These are phyloP conservation scores for Cyprinodon diabolis DNA, from an alignment of 2,797 vertebrate genomes.

Conservation along the genomic window DNA sequence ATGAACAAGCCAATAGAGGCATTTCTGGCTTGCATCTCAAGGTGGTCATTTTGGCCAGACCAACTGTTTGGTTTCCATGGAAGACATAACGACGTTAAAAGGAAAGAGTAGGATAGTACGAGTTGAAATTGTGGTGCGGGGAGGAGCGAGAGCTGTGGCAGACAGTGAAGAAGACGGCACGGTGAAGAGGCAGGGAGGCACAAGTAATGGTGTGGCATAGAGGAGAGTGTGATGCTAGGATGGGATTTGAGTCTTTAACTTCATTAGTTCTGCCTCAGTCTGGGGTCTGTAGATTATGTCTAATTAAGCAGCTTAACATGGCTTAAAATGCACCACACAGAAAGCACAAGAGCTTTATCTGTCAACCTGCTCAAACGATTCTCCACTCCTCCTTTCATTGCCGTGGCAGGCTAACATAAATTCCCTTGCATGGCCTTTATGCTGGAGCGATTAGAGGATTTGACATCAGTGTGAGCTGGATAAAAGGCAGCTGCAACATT, in stretches of 20 bases:
- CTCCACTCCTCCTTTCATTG: conserved; percentile 76
- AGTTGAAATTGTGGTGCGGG: conserved; percentile 16
- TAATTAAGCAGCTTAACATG: conserved; percentile 87
- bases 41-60: conserved; percentile 11
- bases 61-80: conserved; percentile 20
- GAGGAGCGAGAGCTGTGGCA: conserved; percentile 28
- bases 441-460: conserved; percentile 74
- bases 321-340: conserved; percentile 81
- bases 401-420: conserved; percentile 71
- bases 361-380: conserved; percentile 85
- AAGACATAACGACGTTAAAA: conserved; percentile 35
- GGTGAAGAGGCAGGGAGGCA: conserved; percentile 43
- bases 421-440: conserved; percentile 75
- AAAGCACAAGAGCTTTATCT: conserved; percentile 83
- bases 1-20: neutral
- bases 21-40: neutral
- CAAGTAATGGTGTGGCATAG: conserved; percentile 52
- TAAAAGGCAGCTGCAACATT: conserved; percentile 59
- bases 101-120: conserved; percentile 24
- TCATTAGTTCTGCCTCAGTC: conserved; percentile 84
- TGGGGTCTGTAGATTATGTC: conserved; percentile 85
- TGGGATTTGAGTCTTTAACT: conserved; percentile 84
- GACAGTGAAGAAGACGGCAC: conserved; percentile 32
- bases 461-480: conserved; percentile 63
- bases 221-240: conserved; percentile 74